phyloP scores from a whole-genome alignment of 2,888 invertebrate genomes.

The Meiosimyza platycephala region DNA sequence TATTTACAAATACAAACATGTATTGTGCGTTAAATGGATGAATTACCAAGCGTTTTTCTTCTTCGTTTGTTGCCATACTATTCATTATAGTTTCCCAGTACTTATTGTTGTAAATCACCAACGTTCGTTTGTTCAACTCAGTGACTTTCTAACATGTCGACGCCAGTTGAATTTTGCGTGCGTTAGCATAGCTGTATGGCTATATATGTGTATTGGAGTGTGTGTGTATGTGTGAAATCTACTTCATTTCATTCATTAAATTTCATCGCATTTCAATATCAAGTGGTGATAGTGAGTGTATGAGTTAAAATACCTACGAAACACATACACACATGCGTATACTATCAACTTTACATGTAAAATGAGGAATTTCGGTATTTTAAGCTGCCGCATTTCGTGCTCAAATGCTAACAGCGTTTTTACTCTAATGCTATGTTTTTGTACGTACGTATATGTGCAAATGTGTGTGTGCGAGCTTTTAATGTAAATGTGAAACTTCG shows the following conservation, averaged over 20 bases:
- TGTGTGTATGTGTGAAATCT: slow-evolving; percentile 6
- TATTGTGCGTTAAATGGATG: too few species aligned
- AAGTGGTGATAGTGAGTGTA: neutral
- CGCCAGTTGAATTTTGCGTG: neutral
- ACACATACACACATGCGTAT: neutral
- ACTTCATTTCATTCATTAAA: slow-evolving; percentile 32
- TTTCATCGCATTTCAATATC: slow-evolving; percentile 18
- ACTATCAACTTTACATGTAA: slow-evolving; percentile 2
- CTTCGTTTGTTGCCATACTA: neutral
- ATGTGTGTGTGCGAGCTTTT: neutral
- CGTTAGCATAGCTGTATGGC: neutral
- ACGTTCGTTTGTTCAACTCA: too few species aligned
- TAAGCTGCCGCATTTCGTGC: neutral
- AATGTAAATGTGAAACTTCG: slow-evolving; percentile 21
- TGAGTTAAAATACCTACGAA: neutral
- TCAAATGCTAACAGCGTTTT: slow-evolving; percentile 1
- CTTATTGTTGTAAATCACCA: too few species aligned
- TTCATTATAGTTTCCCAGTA: neutral
- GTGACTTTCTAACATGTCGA: neutral
- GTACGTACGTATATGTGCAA: neutral
- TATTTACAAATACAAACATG: too few species aligned
- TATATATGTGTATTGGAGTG: neutral
- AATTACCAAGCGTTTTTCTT: too few species aligned
- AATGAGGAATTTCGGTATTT: slow-evolving; percentile 16
- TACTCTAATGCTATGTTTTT: slow-evolving; percentile 8